phyloP scores from a whole-genome alignment of 2,113 vertebrate species.

The Scatophagus argus region DNA sequence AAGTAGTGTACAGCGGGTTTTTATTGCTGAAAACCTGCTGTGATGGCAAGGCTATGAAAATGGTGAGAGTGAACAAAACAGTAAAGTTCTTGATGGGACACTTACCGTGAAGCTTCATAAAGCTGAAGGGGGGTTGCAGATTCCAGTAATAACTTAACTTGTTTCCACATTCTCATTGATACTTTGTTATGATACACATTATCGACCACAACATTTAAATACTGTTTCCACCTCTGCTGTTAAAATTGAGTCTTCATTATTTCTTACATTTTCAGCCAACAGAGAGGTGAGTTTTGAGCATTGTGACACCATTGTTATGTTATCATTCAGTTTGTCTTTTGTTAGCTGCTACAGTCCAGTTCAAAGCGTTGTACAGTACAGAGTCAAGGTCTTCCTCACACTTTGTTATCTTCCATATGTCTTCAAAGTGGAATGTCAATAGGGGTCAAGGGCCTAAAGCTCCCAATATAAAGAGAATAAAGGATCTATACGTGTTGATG shows the following conservation, averaged over 20 bases:
- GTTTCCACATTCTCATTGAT: too few species aligned
- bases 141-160: background rate
- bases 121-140: background rate
- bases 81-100: too few species aligned
- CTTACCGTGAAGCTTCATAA: too few species aligned
- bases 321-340: background rate
- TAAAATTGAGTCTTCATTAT: too few species aligned
- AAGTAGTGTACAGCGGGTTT: too few species aligned
- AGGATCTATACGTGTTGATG: background rate
- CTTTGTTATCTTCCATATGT: background rate
- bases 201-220: too few species aligned
- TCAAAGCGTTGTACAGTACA: background rate
- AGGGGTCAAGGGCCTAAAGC: too few species aligned
- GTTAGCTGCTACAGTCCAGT: background rate
- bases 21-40: too few species aligned
- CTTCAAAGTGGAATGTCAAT: background rate
- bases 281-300: background rate
- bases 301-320: background rate
- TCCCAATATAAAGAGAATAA: background rate
- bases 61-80: too few species aligned
- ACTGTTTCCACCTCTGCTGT: too few species aligned
- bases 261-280: background rate
- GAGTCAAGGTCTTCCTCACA: slow-evolving; percentile 88
- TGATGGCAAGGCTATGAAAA: too few species aligned
- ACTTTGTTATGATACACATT: too few species aligned